Evolutionary conservation across 2,797 vertebrate species (phyloP), one percentile per base, ranked within the genome.

Genomic region (Notoglanidium macrostoma): DNA sequence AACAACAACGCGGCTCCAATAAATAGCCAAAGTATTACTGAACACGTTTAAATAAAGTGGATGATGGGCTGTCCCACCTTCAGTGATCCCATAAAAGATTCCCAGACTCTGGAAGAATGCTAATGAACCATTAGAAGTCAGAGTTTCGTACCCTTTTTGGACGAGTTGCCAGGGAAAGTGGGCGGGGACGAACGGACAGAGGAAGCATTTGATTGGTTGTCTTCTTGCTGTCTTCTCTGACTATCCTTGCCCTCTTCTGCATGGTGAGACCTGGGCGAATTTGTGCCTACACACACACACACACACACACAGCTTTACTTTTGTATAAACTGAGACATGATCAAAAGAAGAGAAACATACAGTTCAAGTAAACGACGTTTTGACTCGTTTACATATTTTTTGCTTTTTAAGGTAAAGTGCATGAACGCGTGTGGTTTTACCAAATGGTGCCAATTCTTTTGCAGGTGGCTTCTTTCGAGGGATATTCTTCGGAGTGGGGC

Each of bases 381-480:
- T 3, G 40, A 40, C 40, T 76, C 17, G 44, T 49, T 29, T 51
- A 76, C 0, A 54, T 0, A 29, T 51, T 51, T 55, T 55, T 19
- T 17, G 7, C 49, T 14, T 44, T 44, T 40, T 70, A 72, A 26
- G 2, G 9, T 73, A 23, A 46, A 5, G 32, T n/a, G 32, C 44
- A 14, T 40, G 14, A 21, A 15, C 40, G 29, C 32, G 32, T 72
- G 35, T 44, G 32, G 15, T 0, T 6, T 61, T 95, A 99, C 98
- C 98, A 0, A 98, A 99, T 0, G 98, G 97, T 0, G 98, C 97
- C 68, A 98, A 95, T 74, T 99, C 98, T 93, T 98, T 99, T 76
- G 97, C 96, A 0, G 97, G 96, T 29, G 98, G 97, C 92, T 98
- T 99, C 96, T 98, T 99, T 35, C 97, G 94, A 26, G 97, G 97